Conservation (phyloP, 2,113 vertebrate genomes). For the Malurus elegans region DNA sequence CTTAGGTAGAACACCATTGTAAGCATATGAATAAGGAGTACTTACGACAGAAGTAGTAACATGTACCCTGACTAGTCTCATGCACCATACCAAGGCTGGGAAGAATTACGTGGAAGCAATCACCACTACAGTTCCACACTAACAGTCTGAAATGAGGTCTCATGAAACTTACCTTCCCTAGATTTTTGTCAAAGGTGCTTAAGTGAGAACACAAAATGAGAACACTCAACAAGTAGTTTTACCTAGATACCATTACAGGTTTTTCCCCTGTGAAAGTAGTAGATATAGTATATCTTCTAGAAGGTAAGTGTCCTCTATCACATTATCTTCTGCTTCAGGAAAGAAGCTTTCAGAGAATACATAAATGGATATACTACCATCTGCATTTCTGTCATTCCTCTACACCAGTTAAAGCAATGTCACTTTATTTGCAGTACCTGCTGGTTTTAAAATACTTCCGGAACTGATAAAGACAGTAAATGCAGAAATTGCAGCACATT, state of each 20-base stretch:
- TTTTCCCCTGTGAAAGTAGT: not conserved
- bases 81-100: not conserved
- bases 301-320: not conserved
- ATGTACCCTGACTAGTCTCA: not conserved
- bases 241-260: not conserved
- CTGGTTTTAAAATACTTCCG: not conserved
- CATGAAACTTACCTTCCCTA: not conserved
- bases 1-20: not conserved
- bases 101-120: not conserved
- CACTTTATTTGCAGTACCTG: not conserved
- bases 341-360: not conserved
- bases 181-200: not conserved
- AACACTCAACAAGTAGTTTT: not conserved
- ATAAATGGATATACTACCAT: not conserved
- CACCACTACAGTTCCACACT: not conserved
- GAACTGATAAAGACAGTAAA: not conserved
- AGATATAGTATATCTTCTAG: not conserved
- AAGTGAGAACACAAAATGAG: not conserved
- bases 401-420: not conserved
- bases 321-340: not conserved
- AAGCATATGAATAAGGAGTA: not conserved
- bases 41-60: not conserved
- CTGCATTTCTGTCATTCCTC: not conserved
- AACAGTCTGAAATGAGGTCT: not conserved
- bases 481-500: not conserved